Evolutionary conservation across 2,113 vertebrate species (phyloP).

Genomic region (Lathamus discolor): DNA sequence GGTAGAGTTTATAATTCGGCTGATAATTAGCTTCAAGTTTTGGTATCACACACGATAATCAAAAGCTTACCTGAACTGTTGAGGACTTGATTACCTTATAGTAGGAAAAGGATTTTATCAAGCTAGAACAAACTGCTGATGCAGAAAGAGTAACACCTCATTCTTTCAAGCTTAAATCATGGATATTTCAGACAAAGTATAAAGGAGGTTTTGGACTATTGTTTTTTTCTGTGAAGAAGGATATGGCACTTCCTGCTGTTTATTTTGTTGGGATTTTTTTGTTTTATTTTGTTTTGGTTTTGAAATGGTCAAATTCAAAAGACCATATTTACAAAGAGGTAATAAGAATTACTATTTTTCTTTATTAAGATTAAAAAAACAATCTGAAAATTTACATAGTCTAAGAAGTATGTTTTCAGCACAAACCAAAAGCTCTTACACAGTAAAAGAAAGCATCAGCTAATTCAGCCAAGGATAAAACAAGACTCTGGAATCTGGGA

Average conservation of each 20-base stretch:
- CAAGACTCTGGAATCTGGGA: neutral
- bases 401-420: neutral
- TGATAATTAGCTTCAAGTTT: neutral
- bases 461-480: neutral
- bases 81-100: neutral
- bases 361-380: neutral
- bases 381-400: neutral
- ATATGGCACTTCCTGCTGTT: neutral
- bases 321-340: neutral
- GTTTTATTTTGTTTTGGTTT: neutral
- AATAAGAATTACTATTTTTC: neutral
- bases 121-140: neutral
- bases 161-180: neutral
- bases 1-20: neutral
- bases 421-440: neutral
- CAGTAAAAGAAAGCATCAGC: neutral
- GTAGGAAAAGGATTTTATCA: neutral
- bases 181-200: neutral
- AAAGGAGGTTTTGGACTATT: neutral
- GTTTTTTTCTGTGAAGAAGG: neutral
- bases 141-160: neutral
- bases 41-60: neutral
- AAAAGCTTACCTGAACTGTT: neutral
- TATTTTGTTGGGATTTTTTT: neutral
- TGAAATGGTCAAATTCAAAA: neutral